Percentiles rank a stretch among this genome's conserved stretches.
Evolutionary conservation across 2,113 vertebrate genomes (phyloP).

Genomic region (Seriola quinqueradiata): DNA sequence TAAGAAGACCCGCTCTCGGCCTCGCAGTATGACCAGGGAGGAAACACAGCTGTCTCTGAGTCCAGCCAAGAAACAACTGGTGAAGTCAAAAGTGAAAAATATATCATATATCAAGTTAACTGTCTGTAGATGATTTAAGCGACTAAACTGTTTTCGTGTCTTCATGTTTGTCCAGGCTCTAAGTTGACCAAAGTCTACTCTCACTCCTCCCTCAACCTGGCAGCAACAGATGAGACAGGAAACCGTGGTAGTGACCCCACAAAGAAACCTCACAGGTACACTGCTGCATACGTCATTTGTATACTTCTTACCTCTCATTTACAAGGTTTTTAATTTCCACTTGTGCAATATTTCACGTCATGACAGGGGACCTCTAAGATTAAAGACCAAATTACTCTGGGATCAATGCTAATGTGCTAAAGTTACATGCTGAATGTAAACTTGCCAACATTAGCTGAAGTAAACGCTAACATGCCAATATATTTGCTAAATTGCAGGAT

Average conservation of each 20-base stretch:
- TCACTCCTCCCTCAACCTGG: conserved; percentile 89
- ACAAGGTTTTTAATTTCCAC: not conserved
- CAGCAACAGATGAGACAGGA: conserved; percentile 81
- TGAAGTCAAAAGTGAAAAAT: conserved; percentile 24
- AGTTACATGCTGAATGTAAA: not conserved
- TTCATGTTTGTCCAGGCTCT: conserved; percentile 77
- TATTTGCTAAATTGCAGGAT: too few relatives aligned
- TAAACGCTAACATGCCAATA: not conserved
- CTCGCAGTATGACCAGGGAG: conserved; percentile 89
- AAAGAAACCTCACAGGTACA: conserved; percentile 81
- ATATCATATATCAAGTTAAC: not conserved
- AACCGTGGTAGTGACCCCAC: conserved; percentile 53
- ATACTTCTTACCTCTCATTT: too few relatives aligned
- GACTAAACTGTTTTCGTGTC: not conserved
- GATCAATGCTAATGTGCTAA: not conserved
- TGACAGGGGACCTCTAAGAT: too few relatives aligned
- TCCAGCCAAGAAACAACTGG: conserved; percentile 83
- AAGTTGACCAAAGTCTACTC: conserved; percentile 82
- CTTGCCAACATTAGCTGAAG: not conserved
- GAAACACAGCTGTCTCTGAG: conserved; percentile 87
- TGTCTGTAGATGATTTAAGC: not conserved
- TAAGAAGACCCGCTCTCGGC: conserved; percentile 77
- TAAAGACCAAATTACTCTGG: not conserved
- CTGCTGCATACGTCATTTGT: not conserved
- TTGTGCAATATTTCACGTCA: too few relatives aligned